Evolutionary conservation across 1,140 invertebrate species (phyloP), one percentile per base, ranked within the genome.

Genomic region (Drosophila lacteicornis): DNA sequence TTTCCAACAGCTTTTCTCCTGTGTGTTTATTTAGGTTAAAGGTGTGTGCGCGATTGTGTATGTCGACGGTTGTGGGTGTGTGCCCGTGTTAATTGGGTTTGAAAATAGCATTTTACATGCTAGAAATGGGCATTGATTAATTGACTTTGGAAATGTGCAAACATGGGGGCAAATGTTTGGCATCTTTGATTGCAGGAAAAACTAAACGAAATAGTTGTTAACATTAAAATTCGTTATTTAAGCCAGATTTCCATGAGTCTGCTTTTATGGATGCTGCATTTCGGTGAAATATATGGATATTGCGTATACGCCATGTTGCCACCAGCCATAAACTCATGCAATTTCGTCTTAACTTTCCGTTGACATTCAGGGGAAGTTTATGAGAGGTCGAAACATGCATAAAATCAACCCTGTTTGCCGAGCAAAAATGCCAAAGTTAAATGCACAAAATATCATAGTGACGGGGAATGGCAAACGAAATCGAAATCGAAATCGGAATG

Each of bases 381-480:
- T 68, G 63, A 56, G 17, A 19, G 51, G 19, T 70, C 45, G 17
- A 22, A 55, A 36, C 3, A 70, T 38, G 50, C 47, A 63, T 33
- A 49, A 46, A 42, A 33, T 27, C 22, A 33, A 36, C 53, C 69
- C 47, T 40, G 53, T 56, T 56, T 56, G 19, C 15, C 22, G 12
- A 11, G 15, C 25, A 46, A 27, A 22, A 88, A 88, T 90, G 81
- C 68, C 85, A 88, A 79, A 88, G 85, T 81, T 90, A 78, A 90
- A 59, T 55, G 53, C 56, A 79, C 77, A 84, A 65, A 22, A 46
- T 33, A 46, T 33, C 51, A 46, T 67, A 40, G 66, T 62, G 43
- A 33, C 6, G 22, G 38, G 25, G 22, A 69, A 58, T 46, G 40
- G 59, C 60, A 53, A 88, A 88, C 57, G 81, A 85, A 88, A 79